Evolutionary conservation across 2,888 invertebrate species (phyloP).

Genomic region (Caenorhabditis sp.): DNA sequence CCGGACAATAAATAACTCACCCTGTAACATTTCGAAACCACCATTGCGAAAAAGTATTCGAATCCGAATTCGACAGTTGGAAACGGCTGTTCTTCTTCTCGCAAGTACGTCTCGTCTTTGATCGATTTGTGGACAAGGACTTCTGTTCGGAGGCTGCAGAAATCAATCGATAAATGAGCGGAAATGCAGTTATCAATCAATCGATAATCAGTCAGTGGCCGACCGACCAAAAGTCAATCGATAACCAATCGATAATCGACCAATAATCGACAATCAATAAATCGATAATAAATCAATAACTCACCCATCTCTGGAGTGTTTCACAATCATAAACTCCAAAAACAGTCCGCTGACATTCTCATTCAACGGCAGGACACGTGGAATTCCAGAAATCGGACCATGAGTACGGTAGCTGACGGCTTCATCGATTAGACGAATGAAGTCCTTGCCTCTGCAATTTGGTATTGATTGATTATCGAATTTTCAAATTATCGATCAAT

Average conservation of each 20-base stretch:
- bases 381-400: constrained; percentile 38
- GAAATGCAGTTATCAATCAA: neutral
- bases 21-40: constrained; percentile 82
- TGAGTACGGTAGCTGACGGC: constrained; percentile 67
- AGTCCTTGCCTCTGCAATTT: constrained; percentile 74
- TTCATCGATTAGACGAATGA: constrained; percentile 78
- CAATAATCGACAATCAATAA: neutral
- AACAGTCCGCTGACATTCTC: constrained; percentile 79
- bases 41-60: constrained; percentile 82
- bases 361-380: constrained; percentile 69
- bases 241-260: neutral
- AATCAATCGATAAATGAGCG: neutral
- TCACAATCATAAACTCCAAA: constrained; percentile 82
- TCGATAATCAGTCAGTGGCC: neutral
- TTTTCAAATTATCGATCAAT: too few species aligned
- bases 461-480: neutral
- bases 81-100: constrained; percentile 73
- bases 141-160: constrained; percentile 69
- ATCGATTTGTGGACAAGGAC: constrained; percentile 73
- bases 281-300: constrained; percentile 42
- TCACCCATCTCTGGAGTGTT: constrained; percentile 72
- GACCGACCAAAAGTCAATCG: too few species aligned
- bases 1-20: constrained; percentile 43
- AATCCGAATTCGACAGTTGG: constrained; percentile 82
- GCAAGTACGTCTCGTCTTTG: constrained; percentile 60